Base-by-base conservation (phyloP, 2,797 vertebrate genomes). In the Lophius americanus region DNA sequence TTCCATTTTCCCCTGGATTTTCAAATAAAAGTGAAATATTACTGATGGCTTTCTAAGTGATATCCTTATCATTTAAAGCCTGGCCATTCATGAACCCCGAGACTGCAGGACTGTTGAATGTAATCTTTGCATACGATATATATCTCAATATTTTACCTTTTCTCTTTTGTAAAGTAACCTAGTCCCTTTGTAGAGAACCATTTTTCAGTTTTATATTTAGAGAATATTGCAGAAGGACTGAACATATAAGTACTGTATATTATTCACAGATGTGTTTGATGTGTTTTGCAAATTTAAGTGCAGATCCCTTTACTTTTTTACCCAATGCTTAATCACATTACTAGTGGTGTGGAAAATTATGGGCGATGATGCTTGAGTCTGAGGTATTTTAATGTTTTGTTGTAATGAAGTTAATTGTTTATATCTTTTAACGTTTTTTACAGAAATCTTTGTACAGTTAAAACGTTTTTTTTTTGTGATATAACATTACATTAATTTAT, bases 31-130 rank as follows among this genome's bases (percentile, higher is more conserved):
- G 83, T 87, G 85, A 88, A 92, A 92, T 74, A 82, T 86, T 84
- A 85, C 78, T 90, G 88, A 92, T 90, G 85, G 89, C 86, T 89
- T 92, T 92, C 92, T 84, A 91, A 91, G 88, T 36, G 73, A 78
- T 83, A 87, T 89, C 89, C 67, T 79, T 51, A 86, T 76, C 74
- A 55, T 76, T 92, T 88, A 83, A 70, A 57, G 53, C 63, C 75
- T 68, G 75, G 64, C 75, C 62, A 48, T 64, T 79, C 78, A 76
- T 77, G 60, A 75, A 81, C 76, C 81, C 49, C 0, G 39, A 71
- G 58, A 73, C 65, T 12, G 11, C 44, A 36, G 52, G 10, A 67
- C 70, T 74, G 62, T 75, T n/a, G 43, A 76, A 68, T 52, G 68
- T 51, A 47, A 47, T 75, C 23, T 62, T 70, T 53, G 58, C 61